Evolutionary conservation across 1,140 invertebrate genomes (phyloP).

Genomic region (Pseudomyrmex flavicornis): DNA sequence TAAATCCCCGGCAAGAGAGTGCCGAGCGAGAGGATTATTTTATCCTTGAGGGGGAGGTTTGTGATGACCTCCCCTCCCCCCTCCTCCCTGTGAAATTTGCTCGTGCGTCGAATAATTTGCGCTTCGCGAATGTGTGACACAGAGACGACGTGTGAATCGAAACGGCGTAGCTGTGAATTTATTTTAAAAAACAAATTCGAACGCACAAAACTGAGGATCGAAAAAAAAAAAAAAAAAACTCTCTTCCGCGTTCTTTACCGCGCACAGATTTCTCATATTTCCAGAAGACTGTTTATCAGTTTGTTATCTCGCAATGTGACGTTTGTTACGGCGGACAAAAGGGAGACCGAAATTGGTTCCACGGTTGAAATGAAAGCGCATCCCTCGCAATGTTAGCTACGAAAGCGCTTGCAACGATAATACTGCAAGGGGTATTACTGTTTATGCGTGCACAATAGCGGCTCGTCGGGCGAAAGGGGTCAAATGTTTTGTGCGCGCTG

Average conservation of each 20-base stretch:
- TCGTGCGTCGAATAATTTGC: background rate
- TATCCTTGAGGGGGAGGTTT: background rate
- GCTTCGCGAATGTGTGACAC: background rate
- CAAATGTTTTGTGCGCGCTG: constrained; percentile 11
- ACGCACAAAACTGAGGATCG: background rate
- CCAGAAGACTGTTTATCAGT: background rate
- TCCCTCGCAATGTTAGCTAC: constrained; percentile 5
- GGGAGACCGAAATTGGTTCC: background rate
- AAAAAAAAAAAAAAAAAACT: background rate
- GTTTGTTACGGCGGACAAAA: background rate
- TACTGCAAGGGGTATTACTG: constrained; percentile 8
- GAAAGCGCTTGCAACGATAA: constrained; percentile 14
- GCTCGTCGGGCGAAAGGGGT: constrained; percentile 1
- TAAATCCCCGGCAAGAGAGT: constrained; percentile 21
- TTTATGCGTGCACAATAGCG: constrained; percentile 35
- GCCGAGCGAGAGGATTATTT: constrained; percentile 39
- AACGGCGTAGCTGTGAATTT: constrained; percentile 15
- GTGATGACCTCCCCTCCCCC: too few relatives aligned
- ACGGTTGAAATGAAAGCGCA: constrained; percentile 22
- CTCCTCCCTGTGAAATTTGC: background rate
- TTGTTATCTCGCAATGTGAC: constrained; percentile 9
- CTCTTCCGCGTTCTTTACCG: too few relatives aligned
- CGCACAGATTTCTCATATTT: too few relatives aligned
- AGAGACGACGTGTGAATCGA: background rate
- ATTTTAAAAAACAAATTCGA: background rate